Base-by-base conservation (phyloP, 1,140 invertebrate genomes). In the Zaprionus gabonicus region DNA sequence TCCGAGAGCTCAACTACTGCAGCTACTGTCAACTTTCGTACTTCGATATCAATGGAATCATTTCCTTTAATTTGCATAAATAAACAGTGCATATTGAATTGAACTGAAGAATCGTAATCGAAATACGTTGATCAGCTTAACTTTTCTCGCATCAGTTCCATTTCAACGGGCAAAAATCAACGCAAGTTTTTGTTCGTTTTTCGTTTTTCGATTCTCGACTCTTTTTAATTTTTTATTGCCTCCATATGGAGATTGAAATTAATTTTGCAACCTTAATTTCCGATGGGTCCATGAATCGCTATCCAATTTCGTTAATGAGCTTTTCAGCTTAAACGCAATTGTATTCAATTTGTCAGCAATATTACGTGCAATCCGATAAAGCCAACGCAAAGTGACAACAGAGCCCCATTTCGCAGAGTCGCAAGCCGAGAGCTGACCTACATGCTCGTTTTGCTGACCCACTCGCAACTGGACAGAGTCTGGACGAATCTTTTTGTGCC, bases 301-400 rank as follows among this genome's bases (percentile, higher is more conserved):
- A 88, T 90, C 82, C 79, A 90, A 90, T 90, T 91, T 90, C 79
- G 65, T 85, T 90, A 90, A 90, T 90, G 81, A 88, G 81, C 79
- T 90, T 90, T 90, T 90, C 85, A 72, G 85, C 85, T 88, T 90
- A 90, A 81, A 73, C 74, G 76, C 85, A 88, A 85, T 88, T 88
- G 87, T 81, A 88, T 88, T 88, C 85, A 88, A 88, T 88, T 88
- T 88, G 85, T 77, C 85, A 76, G 78, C 73, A 71, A 88, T 88
- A 88, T 91, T 85, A 88, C 79, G 70, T 73, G 64, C 70, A 90
- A 90, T 88, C 85, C 70, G 81, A 90, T 91, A 90, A 91, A 84
- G 78, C 78, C 85, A 90, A 82, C 71, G 64, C 69, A 60, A 79
- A 88, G 80, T 83, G 83, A 80, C 80, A 86, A 76, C 64, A 76